Percentiles rank a stretch among this genome's conserved stretches.
These are phyloP conservation scores for Nautilus pompilius DNA, from an alignment of 1,140 invertebrate species.

Conservation along the genomic window DNA sequence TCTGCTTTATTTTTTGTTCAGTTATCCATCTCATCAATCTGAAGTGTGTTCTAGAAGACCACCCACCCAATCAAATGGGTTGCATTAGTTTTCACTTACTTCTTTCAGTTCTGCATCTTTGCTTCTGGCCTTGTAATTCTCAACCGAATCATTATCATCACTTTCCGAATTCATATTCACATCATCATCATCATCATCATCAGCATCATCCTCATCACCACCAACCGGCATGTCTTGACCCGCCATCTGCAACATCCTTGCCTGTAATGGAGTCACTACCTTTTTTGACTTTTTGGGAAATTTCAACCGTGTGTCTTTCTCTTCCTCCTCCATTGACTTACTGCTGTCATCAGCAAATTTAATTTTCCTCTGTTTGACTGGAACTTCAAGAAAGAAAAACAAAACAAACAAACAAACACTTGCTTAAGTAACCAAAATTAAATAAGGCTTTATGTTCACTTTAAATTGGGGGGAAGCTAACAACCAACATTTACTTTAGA, in stretches of 20 bases:
- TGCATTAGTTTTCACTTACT: too few species aligned
- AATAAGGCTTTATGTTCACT: too few species aligned
- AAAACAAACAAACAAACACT: background rate
- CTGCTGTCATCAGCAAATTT: constrained; percentile 67
- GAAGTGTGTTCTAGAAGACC: too few species aligned
- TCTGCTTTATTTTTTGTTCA: too few species aligned
- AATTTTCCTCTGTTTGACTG: constrained; percentile 60
- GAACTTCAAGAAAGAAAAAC: background rate
- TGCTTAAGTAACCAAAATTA: too few species aligned
- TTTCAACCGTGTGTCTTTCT: constrained; percentile 45
- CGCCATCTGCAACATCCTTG: constrained; percentile 75
- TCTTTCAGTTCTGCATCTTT: constrained; percentile 1
- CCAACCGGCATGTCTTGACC: constrained; percentile 89
- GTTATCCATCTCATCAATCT: too few species aligned
- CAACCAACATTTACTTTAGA: too few species aligned
- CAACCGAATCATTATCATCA: background rate
- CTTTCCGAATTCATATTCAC: background rate
- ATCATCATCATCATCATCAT: constrained; percentile 20
- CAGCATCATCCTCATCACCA: constrained; percentile 69
- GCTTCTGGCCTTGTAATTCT: background rate
- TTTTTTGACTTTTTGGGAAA: constrained; percentile 22
- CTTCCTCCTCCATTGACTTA: constrained; percentile 44
- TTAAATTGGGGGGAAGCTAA: too few species aligned
- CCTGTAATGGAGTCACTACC: constrained; percentile 69
- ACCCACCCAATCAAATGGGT: too few species aligned